Percentiles rank a stretch among this genome's conserved stretches.
Conservation (phyloP, 2,888 invertebrate species). For the Euplagia quadripunctaria region DNA sequence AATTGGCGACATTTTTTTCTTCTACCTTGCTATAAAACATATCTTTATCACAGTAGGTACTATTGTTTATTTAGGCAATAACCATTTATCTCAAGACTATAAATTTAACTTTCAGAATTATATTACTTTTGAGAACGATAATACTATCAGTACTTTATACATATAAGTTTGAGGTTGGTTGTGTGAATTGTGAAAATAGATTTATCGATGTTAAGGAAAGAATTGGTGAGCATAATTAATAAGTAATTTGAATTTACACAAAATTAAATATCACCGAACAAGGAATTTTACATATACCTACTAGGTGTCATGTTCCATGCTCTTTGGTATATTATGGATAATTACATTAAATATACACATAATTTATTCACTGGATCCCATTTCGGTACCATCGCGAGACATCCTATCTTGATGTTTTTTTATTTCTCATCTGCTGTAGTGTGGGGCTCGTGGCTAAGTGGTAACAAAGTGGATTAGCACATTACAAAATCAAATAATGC, state of each 20-base stretch:
- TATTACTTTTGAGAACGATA: constrained; percentile 6
- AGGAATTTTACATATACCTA: no score
- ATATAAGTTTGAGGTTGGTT: neutral
- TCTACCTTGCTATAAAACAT: neutral
- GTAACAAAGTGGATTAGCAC: no score
- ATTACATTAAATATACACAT: no score
- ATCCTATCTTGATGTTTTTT: no score
- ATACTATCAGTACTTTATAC: neutral
- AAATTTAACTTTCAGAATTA: neutral
- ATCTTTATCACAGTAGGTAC: neutral
- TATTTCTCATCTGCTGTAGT: no score
- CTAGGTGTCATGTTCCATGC: no score
- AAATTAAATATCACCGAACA: no score
- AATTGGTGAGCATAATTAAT: constrained; percentile 6
- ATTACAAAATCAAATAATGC: no score
- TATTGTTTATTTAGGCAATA: neutral
- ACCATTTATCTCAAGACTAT: neutral
- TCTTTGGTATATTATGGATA: no score
- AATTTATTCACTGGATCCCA: no score
- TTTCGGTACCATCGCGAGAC: no score
- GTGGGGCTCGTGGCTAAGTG: no score
- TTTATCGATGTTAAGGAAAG: constrained; percentile 1
- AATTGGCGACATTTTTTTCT: neutral
- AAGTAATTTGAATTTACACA: neutral
- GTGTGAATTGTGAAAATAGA: constrained; percentile 8